phyloP scores from a whole-genome alignment of 2,888 invertebrate species.

The Drepanosiphum platanoidis region DNA sequence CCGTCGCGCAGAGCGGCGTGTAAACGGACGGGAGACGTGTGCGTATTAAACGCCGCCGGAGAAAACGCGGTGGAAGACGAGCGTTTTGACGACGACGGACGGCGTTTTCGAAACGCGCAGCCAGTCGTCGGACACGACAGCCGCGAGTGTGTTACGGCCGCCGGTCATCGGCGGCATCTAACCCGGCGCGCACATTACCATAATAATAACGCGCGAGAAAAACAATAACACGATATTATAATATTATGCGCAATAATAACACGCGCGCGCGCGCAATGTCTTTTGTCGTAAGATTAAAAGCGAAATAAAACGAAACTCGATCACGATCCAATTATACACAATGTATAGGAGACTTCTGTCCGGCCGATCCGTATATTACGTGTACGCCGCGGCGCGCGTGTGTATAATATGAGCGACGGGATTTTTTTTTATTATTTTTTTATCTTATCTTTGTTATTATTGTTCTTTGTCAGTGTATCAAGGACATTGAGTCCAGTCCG shows the following conservation, averaged over 20 bases:
- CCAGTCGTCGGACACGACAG: conserved; percentile 12
- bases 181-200: no score
- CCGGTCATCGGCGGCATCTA: neutral
- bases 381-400: no score
- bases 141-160: neutral
- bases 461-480: conserved; percentile 54
- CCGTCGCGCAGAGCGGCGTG: neutral
- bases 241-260: neutral
- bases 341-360: neutral
- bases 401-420: conserved; percentile 1
- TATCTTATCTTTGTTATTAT: conserved; percentile 33
- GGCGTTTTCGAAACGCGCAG: neutral
- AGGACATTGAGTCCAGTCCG: conserved; percentile 53
- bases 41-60: neutral
- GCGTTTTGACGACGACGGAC: neutral
- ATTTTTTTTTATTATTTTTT: neutral
- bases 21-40: no score
- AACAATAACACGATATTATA: neutral
- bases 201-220: conserved; percentile 9
- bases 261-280: neutral
- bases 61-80: neutral
- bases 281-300: conserved; percentile 6
- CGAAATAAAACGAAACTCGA: conserved; percentile 49
- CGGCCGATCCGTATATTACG: neutral
- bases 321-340: conserved; percentile 51